Evolutionary conservation across 2,888 invertebrate genomes (phyloP).

Genomic region (Tanypteryx hageni): DNA sequence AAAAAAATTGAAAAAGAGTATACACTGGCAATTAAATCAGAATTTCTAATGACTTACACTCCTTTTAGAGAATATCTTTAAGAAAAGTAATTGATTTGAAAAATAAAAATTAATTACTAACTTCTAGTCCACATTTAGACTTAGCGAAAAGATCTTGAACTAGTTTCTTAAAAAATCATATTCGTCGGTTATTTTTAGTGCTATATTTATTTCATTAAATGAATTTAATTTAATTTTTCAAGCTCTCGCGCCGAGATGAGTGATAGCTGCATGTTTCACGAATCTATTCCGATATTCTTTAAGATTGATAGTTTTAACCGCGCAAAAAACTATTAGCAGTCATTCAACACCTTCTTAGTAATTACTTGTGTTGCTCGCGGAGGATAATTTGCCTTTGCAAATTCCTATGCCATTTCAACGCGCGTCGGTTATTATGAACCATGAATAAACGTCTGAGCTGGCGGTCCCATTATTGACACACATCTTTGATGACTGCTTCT

Average conservation of each 20-base stretch:
- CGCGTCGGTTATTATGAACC: neutral
- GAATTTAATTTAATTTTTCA: neutral
- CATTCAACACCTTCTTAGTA: too few species aligned
- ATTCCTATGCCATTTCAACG: too few species aligned
- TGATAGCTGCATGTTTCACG: too few species aligned
- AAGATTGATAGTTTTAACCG: too few species aligned
- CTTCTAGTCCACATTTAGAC: neutral
- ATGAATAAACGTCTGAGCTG: neutral
- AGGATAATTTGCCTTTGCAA: neutral
- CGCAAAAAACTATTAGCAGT: too few species aligned
- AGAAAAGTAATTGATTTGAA: neutral
- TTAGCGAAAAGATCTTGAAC: neutral
- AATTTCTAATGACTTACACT: conserved; percentile 4
- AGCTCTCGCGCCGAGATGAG: neutral
- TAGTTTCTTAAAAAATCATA: neutral
- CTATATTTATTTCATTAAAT: too few species aligned
- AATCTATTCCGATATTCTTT: too few species aligned
- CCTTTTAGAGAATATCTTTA: neutral
- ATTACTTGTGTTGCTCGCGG: too few species aligned
- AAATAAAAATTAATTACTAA: neutral
- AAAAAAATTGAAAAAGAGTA: neutral
- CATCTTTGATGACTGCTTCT: neutral
- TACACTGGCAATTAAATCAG: too few species aligned
- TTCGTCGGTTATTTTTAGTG: neutral
- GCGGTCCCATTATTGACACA: neutral